Base-by-base conservation (phyloP, 92 coral and sea anemone species). In the Porites lobata region DNA sequence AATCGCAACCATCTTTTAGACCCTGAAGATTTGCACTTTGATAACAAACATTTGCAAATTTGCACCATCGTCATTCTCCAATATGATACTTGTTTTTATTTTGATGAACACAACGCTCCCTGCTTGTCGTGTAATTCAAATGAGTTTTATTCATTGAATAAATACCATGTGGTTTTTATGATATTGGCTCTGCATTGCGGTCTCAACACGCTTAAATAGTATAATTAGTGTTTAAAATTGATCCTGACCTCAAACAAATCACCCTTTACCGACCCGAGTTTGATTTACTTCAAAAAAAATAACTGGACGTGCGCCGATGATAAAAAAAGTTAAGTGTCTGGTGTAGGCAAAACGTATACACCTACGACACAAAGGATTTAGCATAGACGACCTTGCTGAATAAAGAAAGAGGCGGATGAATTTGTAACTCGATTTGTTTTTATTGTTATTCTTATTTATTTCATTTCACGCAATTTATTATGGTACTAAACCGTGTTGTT, bases 121-220 rank as follows among this genome's bases (percentile, higher is more conserved):
- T 19, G 50, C 38, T 19, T 9, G 72, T 20, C 59, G 83, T 69
- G 38, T 47, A 12, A 63, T 24, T 20, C 13, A 65, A 79, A 79
- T 65, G 32, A 79, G 20, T 20, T 63, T 32, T 63, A 38, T 78
- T 79, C n/a, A 79, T 78, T 38, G 7, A 32, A 11, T 52, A 75
- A 75, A 75, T 11, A 32, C 65, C 7, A 54, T 50, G 43, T 64
- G 70, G 65, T 66, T 52, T 38, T 13, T n/a, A 63, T 9, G 21
- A 43, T 54, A 50, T 65, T 20, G 54, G 47, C 15, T 63, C 5
- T 4, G 26, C 19, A 58, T 78, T 63, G 59, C 19, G 62, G 72
- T 79, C 83, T 18, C 18, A 79, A 18, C 62, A 63, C 43, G 72
- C 22, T 79, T 63, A 63, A 20, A 79, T 79, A n/a, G 59, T 79